A percentile compares a stretch with the other conserved stretches of the same genome.
These are phyloP conservation scores for Cochlearius cochlearius DNA, from an alignment of 2,113 vertebrate genomes.

Conservation along the genomic window DNA sequence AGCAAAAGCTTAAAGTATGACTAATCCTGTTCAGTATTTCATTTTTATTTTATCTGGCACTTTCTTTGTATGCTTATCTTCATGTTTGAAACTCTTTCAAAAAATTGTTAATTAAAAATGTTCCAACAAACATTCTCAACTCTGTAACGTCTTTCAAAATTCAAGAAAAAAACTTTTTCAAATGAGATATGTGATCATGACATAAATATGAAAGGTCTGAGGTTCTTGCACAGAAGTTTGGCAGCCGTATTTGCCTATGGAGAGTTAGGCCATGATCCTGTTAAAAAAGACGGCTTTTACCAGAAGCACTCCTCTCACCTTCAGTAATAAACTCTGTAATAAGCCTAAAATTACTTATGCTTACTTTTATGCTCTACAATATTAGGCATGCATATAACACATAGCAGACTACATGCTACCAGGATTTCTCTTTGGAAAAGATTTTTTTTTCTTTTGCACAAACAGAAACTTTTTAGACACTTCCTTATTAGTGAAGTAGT, in stretches of 20 bases:
- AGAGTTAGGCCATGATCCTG: background rate
- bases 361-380: background rate
- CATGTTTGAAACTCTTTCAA: background rate
- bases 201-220: background rate
- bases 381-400: background rate
- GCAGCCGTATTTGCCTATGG: background rate
- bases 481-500: background rate
- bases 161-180: background rate
- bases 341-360: background rate
- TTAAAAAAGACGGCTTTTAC: background rate
- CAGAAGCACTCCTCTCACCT: background rate
- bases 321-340: background rate
- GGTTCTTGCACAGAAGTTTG: background rate
- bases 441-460: background rate
- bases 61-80: slow-evolving; percentile 8
- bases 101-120: slow-evolving; percentile 12
- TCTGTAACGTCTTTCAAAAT: background rate
- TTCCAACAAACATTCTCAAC: background rate
- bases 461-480: background rate
- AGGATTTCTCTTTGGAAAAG: background rate
- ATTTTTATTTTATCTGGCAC: slow-evolving; percentile 55
- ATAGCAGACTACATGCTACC: background rate
- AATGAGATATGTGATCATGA: background rate
- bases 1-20: slow-evolving; percentile 10
- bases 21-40: slow-evolving; percentile 7